A percentile compares a stretch with the other conserved stretches of the same genome.
Conservation (phyloP, 2,113 vertebrate genomes). For the Clarias batrachus region DNA sequence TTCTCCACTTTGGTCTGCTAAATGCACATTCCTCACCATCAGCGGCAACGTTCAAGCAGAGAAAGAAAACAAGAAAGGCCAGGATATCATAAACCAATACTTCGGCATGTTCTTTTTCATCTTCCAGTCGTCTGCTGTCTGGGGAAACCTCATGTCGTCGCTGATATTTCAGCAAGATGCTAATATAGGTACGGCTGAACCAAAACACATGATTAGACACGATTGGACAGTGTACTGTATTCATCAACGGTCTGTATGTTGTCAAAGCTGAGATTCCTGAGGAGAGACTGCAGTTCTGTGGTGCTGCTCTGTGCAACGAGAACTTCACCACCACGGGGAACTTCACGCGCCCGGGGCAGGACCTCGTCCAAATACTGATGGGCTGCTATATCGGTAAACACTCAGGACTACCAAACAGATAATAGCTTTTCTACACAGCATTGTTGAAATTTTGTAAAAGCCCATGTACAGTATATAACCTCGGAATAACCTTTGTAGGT, state of each 20-base stretch:
- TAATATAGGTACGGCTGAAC: constrained; percentile 70
- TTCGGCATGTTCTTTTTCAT: constrained; percentile 95
- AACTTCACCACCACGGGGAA: constrained; percentile 50
- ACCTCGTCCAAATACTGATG: constrained; percentile 80
- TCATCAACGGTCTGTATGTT: constrained; percentile 15
- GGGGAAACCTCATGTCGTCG: constrained; percentile 95
- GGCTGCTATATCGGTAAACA: constrained; percentile 86
- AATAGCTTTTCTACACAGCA: not conserved
- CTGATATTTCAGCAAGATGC: constrained; percentile 82
- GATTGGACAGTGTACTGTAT: not conserved
- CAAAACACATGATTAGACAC: not conserved
- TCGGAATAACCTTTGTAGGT: constrained; percentile 65
- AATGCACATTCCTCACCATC: constrained; percentile 88
- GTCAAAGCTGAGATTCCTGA: constrained; percentile 68
- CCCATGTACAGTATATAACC: not conserved
- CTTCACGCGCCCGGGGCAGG: constrained; percentile 61
- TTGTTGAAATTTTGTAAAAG: not conserved
- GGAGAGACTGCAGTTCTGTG: constrained; percentile 76
- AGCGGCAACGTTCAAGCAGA: constrained; percentile 73
- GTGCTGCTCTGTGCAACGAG: constrained; percentile 76
- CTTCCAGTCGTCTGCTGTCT: constrained; percentile 88
- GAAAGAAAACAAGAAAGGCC: constrained; percentile 67
- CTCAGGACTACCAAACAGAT: not conserved
- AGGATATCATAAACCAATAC: constrained; percentile 85
- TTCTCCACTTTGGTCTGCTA: constrained; percentile 91